Evolutionary conservation across 2,888 invertebrate genomes (phyloP), one percentile per base, ranked within the genome.

Genomic region (Sarcophaga carnaria): DNA sequence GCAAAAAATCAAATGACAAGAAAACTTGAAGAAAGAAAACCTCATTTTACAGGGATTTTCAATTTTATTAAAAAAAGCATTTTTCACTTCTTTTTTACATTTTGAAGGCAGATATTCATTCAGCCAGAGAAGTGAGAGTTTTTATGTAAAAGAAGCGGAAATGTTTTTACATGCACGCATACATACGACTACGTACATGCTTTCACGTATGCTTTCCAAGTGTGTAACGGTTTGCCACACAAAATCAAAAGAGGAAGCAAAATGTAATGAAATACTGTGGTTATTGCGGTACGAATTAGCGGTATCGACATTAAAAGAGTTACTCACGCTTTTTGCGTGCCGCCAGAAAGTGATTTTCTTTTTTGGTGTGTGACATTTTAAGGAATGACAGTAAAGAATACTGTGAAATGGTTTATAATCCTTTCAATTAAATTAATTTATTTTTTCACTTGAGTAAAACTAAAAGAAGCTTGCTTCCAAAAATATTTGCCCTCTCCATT

Each of bases 11-110:
- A 72, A 37, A 49, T 11, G 67, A 54, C 20, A 66, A n/a, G 70
- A 47, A 27, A 71, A 45, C 37, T 37, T 37, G 22, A 63, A 45
- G 20, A 17, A 20, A 75, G 47, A 27, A 62, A 45, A 67, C 66
- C 47, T 76, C 12, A 80, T 86, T 80, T 71, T 67, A 72, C 1
- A 20, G 37, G 63, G 79, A 80, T 80, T 83, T 77, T 72, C 62
- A 80, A 80, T 86, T 82, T 76, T 76, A 76, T 76, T 70, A 85
- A 78, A 67, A 60, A n/a, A 49, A 8, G n/a, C 14, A 66, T 66
- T 54, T 54, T 54, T 17, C 17, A 37, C 60, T 78, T 70, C 14
- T 59, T 69, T 64, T 75, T 25, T 12, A 20, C 11, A 37, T 54
- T 76, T 66, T 72, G 63, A 71, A 81, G 81, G 69, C 67, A 72